Conservation (phyloP, 2,888 invertebrate species). For the Lasiommata megera region DNA sequence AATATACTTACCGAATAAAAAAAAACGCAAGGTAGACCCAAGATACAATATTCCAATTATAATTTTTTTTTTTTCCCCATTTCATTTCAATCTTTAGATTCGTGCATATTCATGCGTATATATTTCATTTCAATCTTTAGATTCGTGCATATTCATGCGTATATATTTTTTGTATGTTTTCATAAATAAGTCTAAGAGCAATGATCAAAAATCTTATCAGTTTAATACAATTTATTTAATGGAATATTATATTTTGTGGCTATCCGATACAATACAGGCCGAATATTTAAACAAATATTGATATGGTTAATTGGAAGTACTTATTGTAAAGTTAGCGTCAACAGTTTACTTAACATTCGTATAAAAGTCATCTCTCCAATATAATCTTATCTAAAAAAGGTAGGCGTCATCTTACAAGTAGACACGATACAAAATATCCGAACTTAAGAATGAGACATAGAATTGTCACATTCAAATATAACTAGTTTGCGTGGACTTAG, state of each 20-base stretch:
- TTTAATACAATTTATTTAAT: background rate
- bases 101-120: too few species aligned
- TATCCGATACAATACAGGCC: constrained; percentile 17
- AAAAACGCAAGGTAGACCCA: constrained; percentile 17
- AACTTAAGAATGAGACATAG: constrained; percentile 56
- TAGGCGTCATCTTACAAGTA: constrained; percentile 70
- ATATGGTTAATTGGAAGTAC: constrained; percentile 76
- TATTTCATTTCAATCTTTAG: too few species aligned
- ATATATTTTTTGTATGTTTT: background rate
- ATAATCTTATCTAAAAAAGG: constrained; percentile 78
- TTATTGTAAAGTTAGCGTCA: constrained; percentile 75
- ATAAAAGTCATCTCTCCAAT: constrained; percentile 80
- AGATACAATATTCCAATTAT: constrained; percentile 19
- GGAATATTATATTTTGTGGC: constrained; percentile 17
- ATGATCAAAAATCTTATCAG: background rate
- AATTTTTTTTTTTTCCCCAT: background rate
- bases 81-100: too few species aligned
- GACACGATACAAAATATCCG: constrained; percentile 63
- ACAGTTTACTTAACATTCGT: constrained; percentile 80
- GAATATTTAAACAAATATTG: constrained; percentile 49
- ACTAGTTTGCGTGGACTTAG: constrained; percentile 27
- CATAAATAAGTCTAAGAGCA: background rate
- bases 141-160: too few species aligned
- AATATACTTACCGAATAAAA: constrained; percentile 20
- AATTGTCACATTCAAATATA: constrained; percentile 55